A percentile compares a stretch with the other conserved stretches of the same genome.
phyloP scores from a whole-genome alignment of 2,113 vertebrate species.

The Tachycineta bicolor region DNA sequence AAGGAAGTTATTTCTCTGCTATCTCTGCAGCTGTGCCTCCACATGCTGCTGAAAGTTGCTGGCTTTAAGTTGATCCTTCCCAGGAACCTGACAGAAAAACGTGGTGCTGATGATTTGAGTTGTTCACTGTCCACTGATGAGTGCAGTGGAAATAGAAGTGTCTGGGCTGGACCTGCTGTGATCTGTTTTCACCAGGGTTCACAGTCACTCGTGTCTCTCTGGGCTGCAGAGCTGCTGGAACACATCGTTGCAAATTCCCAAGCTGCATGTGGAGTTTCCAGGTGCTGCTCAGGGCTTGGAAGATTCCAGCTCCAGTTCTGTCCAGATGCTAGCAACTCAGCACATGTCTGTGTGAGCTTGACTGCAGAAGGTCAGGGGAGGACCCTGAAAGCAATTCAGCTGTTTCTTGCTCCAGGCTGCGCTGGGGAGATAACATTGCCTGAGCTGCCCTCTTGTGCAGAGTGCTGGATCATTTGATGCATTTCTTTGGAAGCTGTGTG shows the following conservation, averaged over 20 bases:
- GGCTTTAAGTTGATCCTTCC: background rate
- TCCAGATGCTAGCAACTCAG: background rate
- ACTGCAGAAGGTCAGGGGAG: background rate
- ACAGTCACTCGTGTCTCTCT: accelerated
- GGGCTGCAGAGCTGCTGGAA: background rate
- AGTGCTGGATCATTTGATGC: background rate
- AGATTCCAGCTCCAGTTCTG: background rate
- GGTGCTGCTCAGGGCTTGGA: background rate
- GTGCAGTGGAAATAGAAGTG: background rate
- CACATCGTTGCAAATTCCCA: background rate
- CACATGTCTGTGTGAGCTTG: background rate
- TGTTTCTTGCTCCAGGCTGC: background rate
- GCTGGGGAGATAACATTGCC: background rate
- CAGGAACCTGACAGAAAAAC: background rate
- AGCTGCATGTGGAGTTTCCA: background rate
- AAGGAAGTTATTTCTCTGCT: background rate
- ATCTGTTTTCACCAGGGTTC: background rate
- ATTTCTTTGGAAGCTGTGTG: background rate
- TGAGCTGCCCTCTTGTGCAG: background rate
- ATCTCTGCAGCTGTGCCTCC: background rate
- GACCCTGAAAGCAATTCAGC: background rate
- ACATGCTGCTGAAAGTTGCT: background rate
- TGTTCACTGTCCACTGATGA: background rate
- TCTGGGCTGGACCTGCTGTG: background rate
- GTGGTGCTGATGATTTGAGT: background rate